Percentiles rank a stretch among this genome's conserved stretches.
Evolutionary conservation across 2,113 vertebrate species (phyloP).

Genomic region (Eptesicus fuscus): DNA sequence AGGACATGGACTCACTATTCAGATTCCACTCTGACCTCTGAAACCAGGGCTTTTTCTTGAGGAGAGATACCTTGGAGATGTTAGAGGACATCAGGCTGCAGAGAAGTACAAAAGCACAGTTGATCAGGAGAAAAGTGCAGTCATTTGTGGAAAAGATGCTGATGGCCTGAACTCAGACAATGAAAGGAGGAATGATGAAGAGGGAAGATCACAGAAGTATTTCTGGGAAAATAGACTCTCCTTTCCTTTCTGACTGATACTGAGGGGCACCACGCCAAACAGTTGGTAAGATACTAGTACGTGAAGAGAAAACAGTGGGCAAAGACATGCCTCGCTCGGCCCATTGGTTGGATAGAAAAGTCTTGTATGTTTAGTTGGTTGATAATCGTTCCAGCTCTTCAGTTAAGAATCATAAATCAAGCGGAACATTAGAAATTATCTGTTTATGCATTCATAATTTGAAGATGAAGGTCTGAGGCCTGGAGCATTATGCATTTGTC

Average conservation of each 20-base stretch:
- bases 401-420: neutral
- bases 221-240: neutral
- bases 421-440: neutral
- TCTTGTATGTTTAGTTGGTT: neutral
- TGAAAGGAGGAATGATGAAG: neutral
- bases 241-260: neutral
- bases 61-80: neutral
- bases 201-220: neutral
- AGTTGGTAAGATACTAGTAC: neutral
- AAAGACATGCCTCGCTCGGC: neutral
- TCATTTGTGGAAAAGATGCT: neutral
- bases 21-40: neutral
- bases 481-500: neutral
- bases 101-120: neutral
- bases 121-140: neutral
- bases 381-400: neutral
- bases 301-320: neutral
- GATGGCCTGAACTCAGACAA: neutral
- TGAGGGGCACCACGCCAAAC: neutral
- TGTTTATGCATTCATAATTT: neutral
- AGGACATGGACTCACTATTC: neutral
- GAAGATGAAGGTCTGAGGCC: neutral
- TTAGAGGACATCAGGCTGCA: neutral
- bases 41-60: neutral
- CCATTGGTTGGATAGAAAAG: neutral